phyloP scores from a whole-genome alignment of 2,797 vertebrate species.

The Agapornis canus region DNA sequence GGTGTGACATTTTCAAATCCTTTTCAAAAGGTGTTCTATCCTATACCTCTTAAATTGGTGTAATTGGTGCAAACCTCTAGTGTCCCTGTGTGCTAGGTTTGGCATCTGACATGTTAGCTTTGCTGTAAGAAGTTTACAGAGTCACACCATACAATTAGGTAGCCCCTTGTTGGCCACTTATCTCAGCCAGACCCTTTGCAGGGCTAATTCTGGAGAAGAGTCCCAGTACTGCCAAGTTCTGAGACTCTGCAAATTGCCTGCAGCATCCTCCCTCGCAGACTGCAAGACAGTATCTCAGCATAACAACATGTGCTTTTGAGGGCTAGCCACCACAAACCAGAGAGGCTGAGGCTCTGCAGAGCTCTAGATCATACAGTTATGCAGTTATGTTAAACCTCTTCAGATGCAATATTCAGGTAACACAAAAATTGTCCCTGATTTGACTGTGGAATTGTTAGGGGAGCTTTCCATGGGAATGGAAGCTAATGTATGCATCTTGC shows the following conservation, averaged over 20 bases:
- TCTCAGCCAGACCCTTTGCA: background rate
- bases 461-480: background rate
- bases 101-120: background rate
- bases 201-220: background rate
- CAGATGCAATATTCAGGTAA: background rate
- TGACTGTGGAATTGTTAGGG: rapidly evolving
- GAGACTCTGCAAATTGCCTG: background rate
- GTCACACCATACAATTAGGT: background rate
- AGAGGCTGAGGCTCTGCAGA: background rate
- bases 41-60: background rate
- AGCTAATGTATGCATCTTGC: background rate
- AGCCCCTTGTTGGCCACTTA: background rate
- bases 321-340: background rate
- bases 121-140: background rate
- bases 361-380: background rate
- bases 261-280: background rate
- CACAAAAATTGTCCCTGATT: background rate
- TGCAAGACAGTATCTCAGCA: background rate
- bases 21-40: background rate
- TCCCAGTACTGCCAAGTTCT: background rate
- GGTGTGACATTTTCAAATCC: background rate
- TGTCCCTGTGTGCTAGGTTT: background rate
- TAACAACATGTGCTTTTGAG: background rate
- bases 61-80: background rate
- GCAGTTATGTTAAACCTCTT: background rate